phyloP scores from a whole-genome alignment of 1,140 invertebrate genomes.

The Platyscapa corneri region DNA sequence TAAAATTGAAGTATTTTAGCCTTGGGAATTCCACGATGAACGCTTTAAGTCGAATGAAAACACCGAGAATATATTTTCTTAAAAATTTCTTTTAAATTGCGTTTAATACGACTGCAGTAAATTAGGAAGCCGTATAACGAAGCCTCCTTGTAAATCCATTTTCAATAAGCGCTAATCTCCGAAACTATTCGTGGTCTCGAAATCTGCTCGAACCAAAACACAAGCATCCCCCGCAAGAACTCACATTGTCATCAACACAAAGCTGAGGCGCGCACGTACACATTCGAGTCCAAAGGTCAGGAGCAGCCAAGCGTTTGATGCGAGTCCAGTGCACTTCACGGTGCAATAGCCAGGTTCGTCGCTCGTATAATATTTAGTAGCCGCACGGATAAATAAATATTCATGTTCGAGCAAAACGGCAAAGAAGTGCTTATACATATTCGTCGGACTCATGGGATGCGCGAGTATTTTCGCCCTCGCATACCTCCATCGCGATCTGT shows the following conservation, averaged over 20 bases:
- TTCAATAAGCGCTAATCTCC: not conserved
- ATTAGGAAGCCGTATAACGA: not conserved
- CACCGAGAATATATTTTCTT: too few relatives aligned
- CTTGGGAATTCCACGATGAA: too few relatives aligned
- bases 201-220: not conserved
- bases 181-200: not conserved
- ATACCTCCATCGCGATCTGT: not conserved
- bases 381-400: constrained; percentile 34
- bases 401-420: not conserved
- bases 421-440: not conserved
- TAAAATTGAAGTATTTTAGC: too few relatives aligned
- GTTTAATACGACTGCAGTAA: too few relatives aligned
- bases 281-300: not conserved
- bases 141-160: not conserved
- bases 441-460: not conserved
- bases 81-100: too few relatives aligned
- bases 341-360: not conserved
- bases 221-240: not conserved
- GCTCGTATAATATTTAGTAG: constrained; percentile 33
- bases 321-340: not conserved
- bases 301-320: constrained; percentile 12
- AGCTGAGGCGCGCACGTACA: not conserved
- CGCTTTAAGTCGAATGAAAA: too few relatives aligned
- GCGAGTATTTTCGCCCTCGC: not conserved
- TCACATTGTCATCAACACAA: not conserved